Base-by-base conservation (phyloP, 30 jellyfish, hydroid and myxozoan genomes). In the Turritopsis dohrnii region DNA sequence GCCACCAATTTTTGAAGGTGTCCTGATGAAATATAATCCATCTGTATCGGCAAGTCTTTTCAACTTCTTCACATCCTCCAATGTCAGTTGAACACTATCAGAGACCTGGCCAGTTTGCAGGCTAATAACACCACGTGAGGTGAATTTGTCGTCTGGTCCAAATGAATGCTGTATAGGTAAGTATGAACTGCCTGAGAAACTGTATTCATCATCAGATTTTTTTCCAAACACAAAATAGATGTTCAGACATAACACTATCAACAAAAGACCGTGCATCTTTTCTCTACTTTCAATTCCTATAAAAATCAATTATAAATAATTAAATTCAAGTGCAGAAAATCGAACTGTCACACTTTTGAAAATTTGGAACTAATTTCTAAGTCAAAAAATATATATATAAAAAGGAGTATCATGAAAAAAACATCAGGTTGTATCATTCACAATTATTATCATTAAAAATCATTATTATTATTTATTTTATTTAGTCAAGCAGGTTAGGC, bases 131-230 rank as follows among this genome's bases (percentile, higher is more conserved):
- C 98, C 96, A 52, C 93, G 75, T 22, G 76, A 76, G 18, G 80
- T 65, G 29, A 75, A 85, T 29, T 28, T 28, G 21, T 30, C 90
- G 8, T 85, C 60, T 54, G 88, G 30, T 21, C 92, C 97, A 84
- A 91, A 91, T 83, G 97, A 92, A 91, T 91, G 97, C 65, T 91
- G 89, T 25, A 91, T 83, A 21, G 95, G 96, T 75, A 91, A 86
- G 41, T 79, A 71, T 75, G 76, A 90, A 65, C 88, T 84, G 18
- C 91, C 81, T 84, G 81, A 71, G 28, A 82, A n/a, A 25, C 73
- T 85, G 24, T 28, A 16, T 24, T 84, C 96, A 3, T 89, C 94
- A 7, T 9, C 28, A 69, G 30, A 69, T 69, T 69, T 69, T 21
- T 69, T 69, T n/a, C 77, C 60, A 41, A 41, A 41, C 60, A 41